Conservation (phyloP, 2,797 vertebrate species). For the Carcharodon carcharias region DNA sequence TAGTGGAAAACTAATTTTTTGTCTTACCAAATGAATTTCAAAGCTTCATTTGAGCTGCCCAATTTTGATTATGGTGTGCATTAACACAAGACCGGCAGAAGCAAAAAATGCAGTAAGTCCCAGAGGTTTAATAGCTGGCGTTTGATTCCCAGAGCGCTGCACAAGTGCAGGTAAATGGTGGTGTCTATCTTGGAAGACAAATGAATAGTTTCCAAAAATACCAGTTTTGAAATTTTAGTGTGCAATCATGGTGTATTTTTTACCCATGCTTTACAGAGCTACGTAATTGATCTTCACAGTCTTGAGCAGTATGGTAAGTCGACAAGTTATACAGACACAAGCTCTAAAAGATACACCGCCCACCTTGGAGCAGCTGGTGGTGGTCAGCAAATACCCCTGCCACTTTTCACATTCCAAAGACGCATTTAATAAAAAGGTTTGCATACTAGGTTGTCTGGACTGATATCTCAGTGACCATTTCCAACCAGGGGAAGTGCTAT, state of each 20-base stretch:
- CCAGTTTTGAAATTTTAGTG: not conserved
- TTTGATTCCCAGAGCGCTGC: not conserved
- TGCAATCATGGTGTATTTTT: not conserved
- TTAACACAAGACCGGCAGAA: not conserved
- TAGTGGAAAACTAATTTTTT: not conserved
- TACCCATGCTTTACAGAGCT: not conserved
- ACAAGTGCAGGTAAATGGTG: not conserved
- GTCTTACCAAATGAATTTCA: not conserved
- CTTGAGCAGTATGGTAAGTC: not conserved
- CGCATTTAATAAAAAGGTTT: not conserved
- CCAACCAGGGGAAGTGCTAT: not conserved
- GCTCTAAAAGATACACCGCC: not conserved
- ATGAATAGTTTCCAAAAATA: not conserved
- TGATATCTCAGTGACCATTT: not conserved
- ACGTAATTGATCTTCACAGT: not conserved
- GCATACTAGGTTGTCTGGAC: not conserved
- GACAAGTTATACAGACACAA: not conserved
- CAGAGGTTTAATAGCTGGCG: not conserved
- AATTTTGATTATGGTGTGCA: not conserved
- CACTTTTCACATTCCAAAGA: not conserved
- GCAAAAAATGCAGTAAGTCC: not conserved
- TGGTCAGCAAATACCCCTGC: not conserved
- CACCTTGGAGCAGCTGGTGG: not conserved
- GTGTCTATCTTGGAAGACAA: not conserved
- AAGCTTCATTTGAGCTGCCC: not conserved